These are phyloP conservation scores for Caenorhabditis becei DNA, from an alignment of 2,888 invertebrate species.

Conservation along the genomic window DNA sequence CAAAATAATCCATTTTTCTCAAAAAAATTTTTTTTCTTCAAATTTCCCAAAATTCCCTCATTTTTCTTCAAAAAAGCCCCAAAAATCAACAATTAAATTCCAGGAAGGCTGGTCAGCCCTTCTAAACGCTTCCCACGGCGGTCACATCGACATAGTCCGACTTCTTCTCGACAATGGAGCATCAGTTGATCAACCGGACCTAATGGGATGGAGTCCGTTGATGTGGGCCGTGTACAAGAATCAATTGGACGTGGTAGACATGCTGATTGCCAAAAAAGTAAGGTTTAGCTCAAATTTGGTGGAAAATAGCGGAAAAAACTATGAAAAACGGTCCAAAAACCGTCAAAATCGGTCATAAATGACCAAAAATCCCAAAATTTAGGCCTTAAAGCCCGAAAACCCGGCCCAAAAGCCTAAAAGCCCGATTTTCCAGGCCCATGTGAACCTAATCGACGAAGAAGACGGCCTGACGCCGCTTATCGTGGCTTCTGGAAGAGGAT, in stretches of 20 bases:
- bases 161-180: slow-evolving; percentile 87
- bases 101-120: slow-evolving; percentile 85
- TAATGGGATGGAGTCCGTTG: slow-evolving; percentile 94
- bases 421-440: slow-evolving; percentile 86
- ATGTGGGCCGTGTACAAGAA: slow-evolving; percentile 99
- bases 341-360: not conserved
- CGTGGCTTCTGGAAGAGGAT: slow-evolving; percentile 87
- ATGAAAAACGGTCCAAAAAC: not conserved
- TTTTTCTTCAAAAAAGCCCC: not conserved
- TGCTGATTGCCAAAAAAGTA: slow-evolving; percentile 37
- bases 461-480: slow-evolving; percentile 80
- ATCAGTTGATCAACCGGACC: slow-evolving; percentile 72
- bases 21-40: not conserved
- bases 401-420: too few relatives aligned
- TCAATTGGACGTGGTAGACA: slow-evolving; percentile 86
- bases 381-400: too few relatives aligned
- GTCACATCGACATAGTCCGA: slow-evolving; percentile 90
- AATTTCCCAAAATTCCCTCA: not conserved
- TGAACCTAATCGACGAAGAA: slow-evolving; percentile 94
- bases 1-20: not conserved
- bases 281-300: not conserved
- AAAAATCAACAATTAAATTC: slow-evolving; percentile 50
- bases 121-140: slow-evolving; percentile 95
- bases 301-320: not conserved
- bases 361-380: not conserved